Percentiles rank a stretch among this genome's conserved stretches.
Conservation (phyloP, 2,113 vertebrate species). For the Phalacrocorax carbo region DNA sequence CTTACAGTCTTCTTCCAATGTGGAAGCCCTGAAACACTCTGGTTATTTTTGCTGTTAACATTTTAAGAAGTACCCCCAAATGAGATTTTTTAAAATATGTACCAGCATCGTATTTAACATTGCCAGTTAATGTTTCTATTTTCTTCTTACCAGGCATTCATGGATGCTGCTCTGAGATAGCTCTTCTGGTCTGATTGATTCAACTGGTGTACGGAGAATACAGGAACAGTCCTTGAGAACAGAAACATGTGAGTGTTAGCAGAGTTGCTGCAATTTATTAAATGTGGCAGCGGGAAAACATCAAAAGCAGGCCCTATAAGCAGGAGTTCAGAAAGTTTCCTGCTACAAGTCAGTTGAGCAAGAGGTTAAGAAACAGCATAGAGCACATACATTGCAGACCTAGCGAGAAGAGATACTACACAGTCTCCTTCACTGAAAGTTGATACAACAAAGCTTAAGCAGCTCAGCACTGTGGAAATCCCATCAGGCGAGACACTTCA, state of each 20-base stretch:
- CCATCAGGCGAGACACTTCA: neutral
- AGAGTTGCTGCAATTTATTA: neutral
- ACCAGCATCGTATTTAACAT: neutral
- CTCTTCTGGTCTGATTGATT: slow-evolving; percentile 88
- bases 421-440: neutral
- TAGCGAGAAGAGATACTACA: neutral
- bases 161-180: slow-evolving; percentile 84
- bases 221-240: slow-evolving; percentile 92
- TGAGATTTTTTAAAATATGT: neutral
- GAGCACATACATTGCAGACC: neutral
- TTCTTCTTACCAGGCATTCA: slow-evolving; percentile 85
- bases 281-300: neutral
- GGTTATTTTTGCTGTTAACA: neutral
- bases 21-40: neutral
- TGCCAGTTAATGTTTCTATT: neutral
- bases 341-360: neutral
- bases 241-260: neutral
- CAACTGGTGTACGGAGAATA: slow-evolving; percentile 90
- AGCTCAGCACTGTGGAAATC: neutral
- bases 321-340: neutral
- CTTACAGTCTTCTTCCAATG: neutral
- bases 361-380: neutral
- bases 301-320: neutral
- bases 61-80: neutral
- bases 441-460: neutral